Evolutionary conservation across 1,140 invertebrate species (phyloP), one percentile per base, ranked within the genome.

Genomic region (Neotoxoptera formosana): DNA sequence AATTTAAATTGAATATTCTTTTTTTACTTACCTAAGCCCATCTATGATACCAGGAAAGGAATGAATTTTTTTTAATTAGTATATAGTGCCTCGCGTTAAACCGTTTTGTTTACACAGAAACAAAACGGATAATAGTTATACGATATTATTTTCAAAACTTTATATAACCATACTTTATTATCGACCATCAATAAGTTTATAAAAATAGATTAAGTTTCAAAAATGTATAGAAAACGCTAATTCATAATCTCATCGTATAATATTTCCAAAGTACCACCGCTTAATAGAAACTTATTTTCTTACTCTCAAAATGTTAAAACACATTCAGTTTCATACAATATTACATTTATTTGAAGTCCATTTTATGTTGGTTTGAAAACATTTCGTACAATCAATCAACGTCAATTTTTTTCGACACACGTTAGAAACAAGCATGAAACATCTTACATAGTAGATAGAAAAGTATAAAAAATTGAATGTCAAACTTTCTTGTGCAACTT

Each of bases 131-230:
- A 67, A n/a, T n/a, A 67, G 30, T 67, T 67, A 67, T 53, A 53
- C 51, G 21, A 7, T 76, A 20, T n/a, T 20, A n/a, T 76, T 76
- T 14, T n/a, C 7, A 76, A 67, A 76, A 76, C 60, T 76, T 76
- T n/a, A 76, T 76, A 17, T n/a, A 76, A 6, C n/a, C n/a, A 67
- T 41, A 41, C 4, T 41, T 2, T 41, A 41, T 2, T 41, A 41
- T 41, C 41, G 41, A 17, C 60, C n/a, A 17, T 30, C n/a, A 76
- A 6, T 6, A 76, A 76, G 60, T 76, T n/a, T n/a, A 76, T 76
- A 76, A 76, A 76, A 76, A 76, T 76, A n/a, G 30, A 76, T 76
- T 76, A n/a, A n/a, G n/a, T 76, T 76, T 76, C n/a, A 76, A n/a
- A 76, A 76, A 76, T 76, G n/a, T 76, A 76, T 76, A 76, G 4